These are phyloP conservation scores for Dasyornis broadbenti DNA, from an alignment of 2,113 vertebrate species.

Conservation along the genomic window DNA sequence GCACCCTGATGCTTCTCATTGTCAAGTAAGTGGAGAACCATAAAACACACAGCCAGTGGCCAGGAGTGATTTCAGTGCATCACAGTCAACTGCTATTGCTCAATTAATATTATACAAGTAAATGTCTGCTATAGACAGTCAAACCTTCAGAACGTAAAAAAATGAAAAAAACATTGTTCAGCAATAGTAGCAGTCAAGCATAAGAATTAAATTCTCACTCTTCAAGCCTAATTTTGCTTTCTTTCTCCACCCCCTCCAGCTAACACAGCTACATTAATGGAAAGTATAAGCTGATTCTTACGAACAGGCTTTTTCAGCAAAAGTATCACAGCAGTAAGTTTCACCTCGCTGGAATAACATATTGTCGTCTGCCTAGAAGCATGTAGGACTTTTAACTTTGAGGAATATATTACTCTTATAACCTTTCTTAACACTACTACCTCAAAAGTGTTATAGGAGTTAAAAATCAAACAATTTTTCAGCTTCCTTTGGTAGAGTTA, in stretches of 20 bases:
- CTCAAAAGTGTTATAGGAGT: rapidly evolving
- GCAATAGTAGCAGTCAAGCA: neutral
- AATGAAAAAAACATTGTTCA: neutral
- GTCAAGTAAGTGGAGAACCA: neutral
- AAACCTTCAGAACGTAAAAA: neutral
- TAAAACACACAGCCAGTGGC: neutral
- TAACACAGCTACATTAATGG: neutral
- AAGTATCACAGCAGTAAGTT: neutral
- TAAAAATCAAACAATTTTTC: neutral
- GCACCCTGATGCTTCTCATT: neutral
- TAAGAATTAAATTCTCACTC: neutral
- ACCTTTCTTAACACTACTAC: rapidly evolving
- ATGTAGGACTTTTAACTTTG: neutral
- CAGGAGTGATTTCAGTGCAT: neutral
- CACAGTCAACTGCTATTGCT: neutral
- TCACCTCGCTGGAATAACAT: neutral
- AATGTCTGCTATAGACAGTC: neutral
- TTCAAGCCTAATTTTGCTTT: neutral
- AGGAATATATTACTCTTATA: neutral
- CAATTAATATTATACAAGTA: neutral
- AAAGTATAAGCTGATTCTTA: neutral
- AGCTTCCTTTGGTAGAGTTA: neutral
- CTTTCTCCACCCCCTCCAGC: too few relatives aligned
- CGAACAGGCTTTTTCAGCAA: neutral
- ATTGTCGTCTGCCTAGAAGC: neutral